Evolutionary conservation across 2,888 invertebrate species (phyloP), one percentile per base, ranked within the genome.

Genomic region (Stenchaetothrips biformis): DNA sequence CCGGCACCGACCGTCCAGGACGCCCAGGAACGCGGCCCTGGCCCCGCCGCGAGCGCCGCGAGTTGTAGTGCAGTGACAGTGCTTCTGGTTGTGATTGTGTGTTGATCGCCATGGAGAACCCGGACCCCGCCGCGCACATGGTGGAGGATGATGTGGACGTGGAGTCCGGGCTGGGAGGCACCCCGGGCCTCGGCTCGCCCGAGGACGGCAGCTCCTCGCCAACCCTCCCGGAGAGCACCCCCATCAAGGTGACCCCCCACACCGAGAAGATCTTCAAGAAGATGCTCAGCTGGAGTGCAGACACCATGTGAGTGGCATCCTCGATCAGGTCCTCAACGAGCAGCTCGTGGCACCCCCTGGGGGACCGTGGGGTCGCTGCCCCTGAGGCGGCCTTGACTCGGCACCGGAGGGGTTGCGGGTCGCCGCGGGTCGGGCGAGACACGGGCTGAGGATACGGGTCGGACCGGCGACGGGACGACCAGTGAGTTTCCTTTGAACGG

Each of bases 191-290:
- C 21, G 25, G 7, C 21, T 53, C 53, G 53, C 53, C 53, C 16
- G 18, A 13, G 53, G 9, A 13, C 53, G 16, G 53, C 53, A 16
- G 37, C 37, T 37, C 37, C 37, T 16, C 53, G 53, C 53, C 16
- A 7, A 53, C 53, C 53, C 53, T 18, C 13, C 9, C 67, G 25
- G 67, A 74, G 67, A 25, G 67, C 67, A 74, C 67, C 21, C 67
- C 67, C 67, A 74, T 74, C 67, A 74, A 74, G 67, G 67, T 74
- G 21, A 74, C 67, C 21, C 67, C 67, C 67, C 7, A 74, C 21
- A 74, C 67, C 21, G 67, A 74, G 67, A 74, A 74, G 67, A 25
- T 74, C 67, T 74, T 74, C 67, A 74, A 74, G 67, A 74, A 74
- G 67, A 74, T 74, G 67, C 67, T 74, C 9, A 74, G 67, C 67